phyloP scores from a whole-genome alignment of 2,113 vertebrate species.

The Cynocephalus volans region DNA sequence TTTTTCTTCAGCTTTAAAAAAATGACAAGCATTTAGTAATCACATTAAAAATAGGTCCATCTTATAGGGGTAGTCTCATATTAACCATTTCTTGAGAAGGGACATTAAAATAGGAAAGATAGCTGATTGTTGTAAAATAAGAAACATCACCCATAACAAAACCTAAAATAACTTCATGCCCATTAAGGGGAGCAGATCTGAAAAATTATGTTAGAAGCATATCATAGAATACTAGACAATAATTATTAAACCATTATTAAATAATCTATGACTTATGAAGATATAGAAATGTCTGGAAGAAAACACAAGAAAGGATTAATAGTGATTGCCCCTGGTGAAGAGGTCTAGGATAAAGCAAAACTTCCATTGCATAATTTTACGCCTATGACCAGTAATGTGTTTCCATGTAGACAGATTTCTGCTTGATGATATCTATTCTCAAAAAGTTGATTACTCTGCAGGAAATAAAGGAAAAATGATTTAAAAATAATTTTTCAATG shows the following conservation, averaged over 20 bases:
- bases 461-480: not conserved
- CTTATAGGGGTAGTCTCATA: not conserved
- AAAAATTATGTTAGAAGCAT: conserved; percentile 20
- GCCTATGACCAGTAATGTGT: not conserved
- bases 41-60: not conserved
- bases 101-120: not conserved
- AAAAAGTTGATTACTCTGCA: not conserved
- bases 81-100: not conserved
- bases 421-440: not conserved
- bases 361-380: not conserved
- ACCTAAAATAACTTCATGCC: conserved; percentile 13
- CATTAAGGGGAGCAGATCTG: not conserved
- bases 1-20: not conserved
- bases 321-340: not conserved
- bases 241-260: conserved; percentile 63
- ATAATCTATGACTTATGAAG: not conserved
- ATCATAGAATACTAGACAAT: not conserved
- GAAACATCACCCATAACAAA: not conserved
- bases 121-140: conserved; percentile 61
- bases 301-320: not conserved
- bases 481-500: conserved; percentile 30
- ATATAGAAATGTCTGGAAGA: conserved; percentile 16
- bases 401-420: not conserved
- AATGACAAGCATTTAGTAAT: not conserved
- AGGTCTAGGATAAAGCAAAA: not conserved